Conservation (phyloP, 2,797 vertebrate genomes). For the Australoheros facetus region DNA sequence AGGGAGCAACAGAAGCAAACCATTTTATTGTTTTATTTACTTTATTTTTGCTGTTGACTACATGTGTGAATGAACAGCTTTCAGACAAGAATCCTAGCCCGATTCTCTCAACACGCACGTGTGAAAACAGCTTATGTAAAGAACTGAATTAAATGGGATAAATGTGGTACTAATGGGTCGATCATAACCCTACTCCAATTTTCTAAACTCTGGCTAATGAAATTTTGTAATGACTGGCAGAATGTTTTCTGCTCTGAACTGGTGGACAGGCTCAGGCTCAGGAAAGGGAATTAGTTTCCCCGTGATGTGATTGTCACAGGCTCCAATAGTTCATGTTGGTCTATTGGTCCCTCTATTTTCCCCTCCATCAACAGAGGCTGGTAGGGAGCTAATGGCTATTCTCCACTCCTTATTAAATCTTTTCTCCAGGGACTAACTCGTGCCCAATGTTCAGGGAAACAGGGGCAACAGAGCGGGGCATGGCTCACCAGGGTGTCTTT, state of each 20-base stretch:
- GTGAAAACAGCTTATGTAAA: not conserved
- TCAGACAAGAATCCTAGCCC: not conserved
- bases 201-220: constrained; percentile 33
- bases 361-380: constrained; percentile 69
- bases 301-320: constrained; percentile 63
- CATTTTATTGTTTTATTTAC: no score
- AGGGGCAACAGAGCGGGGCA: constrained; percentile 68
- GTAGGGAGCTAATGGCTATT: constrained; percentile 76
- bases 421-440: constrained; percentile 69
- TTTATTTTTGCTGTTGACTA: not conserved
- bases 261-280: constrained; percentile 14
- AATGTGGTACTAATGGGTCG: constrained; percentile 26
- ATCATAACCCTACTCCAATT: constrained; percentile 21
- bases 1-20: no score
- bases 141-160: constrained; percentile 13
- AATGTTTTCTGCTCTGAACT: constrained; percentile 31
- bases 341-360: constrained; percentile 64
- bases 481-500: constrained; percentile 73
- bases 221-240: constrained; percentile 27
- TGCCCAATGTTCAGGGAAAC: constrained; percentile 71
- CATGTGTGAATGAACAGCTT: not conserved
- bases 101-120: not conserved
- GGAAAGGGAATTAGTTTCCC: constrained; percentile 60
- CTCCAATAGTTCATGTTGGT: constrained; percentile 60
- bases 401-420: constrained; percentile 75